Conservation (phyloP, 2,797 vertebrate genomes). For the Lindbergichthys nudifrons region DNA sequence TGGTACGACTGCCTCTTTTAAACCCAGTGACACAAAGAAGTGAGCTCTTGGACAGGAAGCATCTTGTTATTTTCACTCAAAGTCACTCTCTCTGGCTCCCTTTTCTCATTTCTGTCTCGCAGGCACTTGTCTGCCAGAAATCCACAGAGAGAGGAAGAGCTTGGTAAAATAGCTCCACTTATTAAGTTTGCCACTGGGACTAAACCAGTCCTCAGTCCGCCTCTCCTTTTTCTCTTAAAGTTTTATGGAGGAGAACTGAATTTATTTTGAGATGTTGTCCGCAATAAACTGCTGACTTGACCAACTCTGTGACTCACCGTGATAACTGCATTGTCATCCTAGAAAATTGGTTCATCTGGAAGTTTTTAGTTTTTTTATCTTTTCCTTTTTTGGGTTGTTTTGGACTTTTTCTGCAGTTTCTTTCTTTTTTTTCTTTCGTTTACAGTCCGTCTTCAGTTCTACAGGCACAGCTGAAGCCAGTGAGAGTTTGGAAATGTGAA, state of each 20-base stretch:
- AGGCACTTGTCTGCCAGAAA: conserved; percentile 57
- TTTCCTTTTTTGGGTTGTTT: background rate
- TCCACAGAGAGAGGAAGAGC: conserved; percentile 42
- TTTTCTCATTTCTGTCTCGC: conserved; percentile 38
- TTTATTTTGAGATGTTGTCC: conserved; percentile 7
- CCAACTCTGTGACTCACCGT: conserved; percentile 12
- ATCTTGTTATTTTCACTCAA: conserved; percentile 73
- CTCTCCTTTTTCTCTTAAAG: conserved; percentile 1
- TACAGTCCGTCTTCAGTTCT: background rate
- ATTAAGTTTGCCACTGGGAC: conserved; percentile 49
- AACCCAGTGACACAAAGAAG: conserved; percentile 56
- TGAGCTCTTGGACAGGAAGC: conserved; percentile 70
- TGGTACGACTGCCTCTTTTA: conserved; percentile 45
- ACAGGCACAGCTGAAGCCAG: conserved; percentile 23
- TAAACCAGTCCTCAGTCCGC: conserved; percentile 17
- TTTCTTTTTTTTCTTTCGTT: background rate
- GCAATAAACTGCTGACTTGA: conserved; percentile 11
- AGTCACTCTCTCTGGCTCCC: conserved; percentile 44
- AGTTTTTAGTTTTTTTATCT: conserved; percentile 2
- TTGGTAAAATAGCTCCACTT: conserved; percentile 61
- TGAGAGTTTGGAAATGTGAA: conserved; percentile 57
- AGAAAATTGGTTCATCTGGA: background rate
- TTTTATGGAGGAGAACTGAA: background rate
- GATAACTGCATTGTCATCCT: conserved; percentile 13
- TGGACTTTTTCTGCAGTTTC: background rate